A percentile compares a stretch with the other conserved stretches of the same genome.
phyloP scores from a whole-genome alignment of 2,888 invertebrate species.

The Torymus auratus region DNA sequence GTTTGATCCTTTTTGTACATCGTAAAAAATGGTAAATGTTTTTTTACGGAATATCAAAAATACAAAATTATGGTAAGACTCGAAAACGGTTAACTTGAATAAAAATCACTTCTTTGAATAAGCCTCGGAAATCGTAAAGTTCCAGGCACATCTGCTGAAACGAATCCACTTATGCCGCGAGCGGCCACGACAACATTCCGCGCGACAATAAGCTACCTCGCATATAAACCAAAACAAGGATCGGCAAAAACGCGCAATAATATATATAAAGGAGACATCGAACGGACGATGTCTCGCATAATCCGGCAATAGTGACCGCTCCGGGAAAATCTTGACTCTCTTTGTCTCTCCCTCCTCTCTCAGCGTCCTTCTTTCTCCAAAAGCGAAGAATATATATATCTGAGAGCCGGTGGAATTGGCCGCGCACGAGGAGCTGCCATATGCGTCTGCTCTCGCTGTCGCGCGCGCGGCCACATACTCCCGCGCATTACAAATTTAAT shows the following conservation, averaged over 20 bases:
- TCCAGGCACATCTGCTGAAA: too few relatives aligned
- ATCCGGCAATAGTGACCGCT: constrained; percentile 44
- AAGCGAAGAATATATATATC: constrained; percentile 34
- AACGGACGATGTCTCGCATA: constrained; percentile 55
- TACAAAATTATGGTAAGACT: too few relatives aligned
- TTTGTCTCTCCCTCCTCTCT: constrained; percentile 9
- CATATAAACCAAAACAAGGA: too few relatives aligned
- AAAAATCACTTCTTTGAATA: too few relatives aligned
- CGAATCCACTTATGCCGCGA: too few relatives aligned
- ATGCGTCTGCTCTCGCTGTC: constrained; percentile 70
- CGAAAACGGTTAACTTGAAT: too few relatives aligned
- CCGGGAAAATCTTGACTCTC: constrained; percentile 14
- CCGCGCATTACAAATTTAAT: constrained; percentile 83
- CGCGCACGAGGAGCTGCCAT: constrained; percentile 68
- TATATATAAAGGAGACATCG: constrained; percentile 44
- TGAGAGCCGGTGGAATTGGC: constrained; percentile 69
- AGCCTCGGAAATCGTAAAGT: too few relatives aligned
- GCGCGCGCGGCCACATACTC: constrained; percentile 62
- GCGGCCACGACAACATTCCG: too few relatives aligned
- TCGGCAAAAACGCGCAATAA: constrained; percentile 1
- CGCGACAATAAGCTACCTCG: too few relatives aligned
- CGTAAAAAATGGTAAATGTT: too few relatives aligned
- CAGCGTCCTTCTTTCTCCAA: background rate
- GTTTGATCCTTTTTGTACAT: too few relatives aligned
- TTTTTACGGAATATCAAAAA: too few relatives aligned